Base-by-base conservation (phyloP, 2,888 invertebrate genomes). In the Troides aeacus region DNA sequence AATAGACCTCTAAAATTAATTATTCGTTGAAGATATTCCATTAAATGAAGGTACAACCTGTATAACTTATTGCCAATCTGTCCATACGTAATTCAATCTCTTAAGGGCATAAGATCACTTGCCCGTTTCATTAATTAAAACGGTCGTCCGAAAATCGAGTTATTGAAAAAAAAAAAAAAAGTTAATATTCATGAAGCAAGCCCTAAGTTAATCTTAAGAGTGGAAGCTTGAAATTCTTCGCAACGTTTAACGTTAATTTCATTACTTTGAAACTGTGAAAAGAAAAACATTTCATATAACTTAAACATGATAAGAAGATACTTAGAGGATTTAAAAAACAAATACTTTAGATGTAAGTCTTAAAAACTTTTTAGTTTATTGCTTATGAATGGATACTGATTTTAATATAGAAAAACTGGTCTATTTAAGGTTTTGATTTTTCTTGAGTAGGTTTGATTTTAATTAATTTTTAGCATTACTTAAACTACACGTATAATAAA, bases 111-210 rank as follows among this genome's bases (percentile, higher is more conserved):
- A 21, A 67, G 56, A 67, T 67, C 62, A n/a, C 24, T 62, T 23
- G 39, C 61, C 39, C 42, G 36, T 63, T 63, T 46, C 58, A 21
- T 63, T 63, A 63, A 68, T 63, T 63, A 63, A 62, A 68, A 21
- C 46, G 59, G 58, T 63, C 15, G 50, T 63, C 67, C 50, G 57
- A 57, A 21, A 57, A 63, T 63, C 57, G 56, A 57, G 21, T 30
- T 46, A 58, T 36, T 59, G 59, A 59, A 50, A 58, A 50, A 42
- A 21, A 50, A 42, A 21, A 21, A 24, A 68, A 57, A 21, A 63
- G 58, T 57, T 68, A 57, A 63, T 68, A 63, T 63, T 68, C 63
- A 68, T 59, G 36, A 58, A 63, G 50, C 68, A 36, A 36, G 30
- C 17, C 59, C 24, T 50, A 59, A 50, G 62, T 62, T 58, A 62